Evolutionary conservation across 2,888 invertebrate species (phyloP), one percentile per base, ranked within the genome.

Genomic region (Carpatolechia fugitivella): DNA sequence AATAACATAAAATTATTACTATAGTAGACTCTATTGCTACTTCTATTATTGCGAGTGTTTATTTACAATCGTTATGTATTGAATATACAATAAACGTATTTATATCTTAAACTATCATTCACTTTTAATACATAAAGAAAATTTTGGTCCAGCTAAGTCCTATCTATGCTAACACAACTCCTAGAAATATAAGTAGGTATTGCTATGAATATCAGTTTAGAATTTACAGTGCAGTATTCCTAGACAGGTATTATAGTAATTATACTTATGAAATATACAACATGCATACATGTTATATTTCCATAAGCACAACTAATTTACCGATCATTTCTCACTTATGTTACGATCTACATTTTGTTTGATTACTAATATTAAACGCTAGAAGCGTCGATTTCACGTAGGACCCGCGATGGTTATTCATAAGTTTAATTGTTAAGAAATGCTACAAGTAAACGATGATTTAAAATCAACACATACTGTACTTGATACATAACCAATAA

Each of bases 61-160:
- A 89, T 88, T 82, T 83, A 83, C 81, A 82, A 73, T 72, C 72
- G 70, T 47, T 70, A 72, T 73, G 74, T 78, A 78, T 74, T 80
- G 78, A 81, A 79, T 82, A 80, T 83, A 82, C 79, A 83, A 76
- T 82, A 79, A 74, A 80, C 74, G 6, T 70, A 78, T 76, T 77
- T 71, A 75, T 72, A 75, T 67, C 74, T 68, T 77, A 72, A 71
- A 74, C 72, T 75, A 74, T 78, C 69, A 76, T 80, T 6, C 72
- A 72, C 74, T 79, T 80, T 79, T 71, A 82, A 81, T 82, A 79
- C n/a, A n/a, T 72, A 85, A 86, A 82, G 75, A 76, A 83, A 87
- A 86, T 86, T 86, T 90, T 90, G 90, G 90, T 90, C 90, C 90
- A 89, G 89, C 90, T 89, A 89, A 86, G 74, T 82, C 75, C 88